These are phyloP conservation scores for Ellobium chinense DNA, from an alignment of 2,888 invertebrate species.

Conservation along the genomic window DNA sequence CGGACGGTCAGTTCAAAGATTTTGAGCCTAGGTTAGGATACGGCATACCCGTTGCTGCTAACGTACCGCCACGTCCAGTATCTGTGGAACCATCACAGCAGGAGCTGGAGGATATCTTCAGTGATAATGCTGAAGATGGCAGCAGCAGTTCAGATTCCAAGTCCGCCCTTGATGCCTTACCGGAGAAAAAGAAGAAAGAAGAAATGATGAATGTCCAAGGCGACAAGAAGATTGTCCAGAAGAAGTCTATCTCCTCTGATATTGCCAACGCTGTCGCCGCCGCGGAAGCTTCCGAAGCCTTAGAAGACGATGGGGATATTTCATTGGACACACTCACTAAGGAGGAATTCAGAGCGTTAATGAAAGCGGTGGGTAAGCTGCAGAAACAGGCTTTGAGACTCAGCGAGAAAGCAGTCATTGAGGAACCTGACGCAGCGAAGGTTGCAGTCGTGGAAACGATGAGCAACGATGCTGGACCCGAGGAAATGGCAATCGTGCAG, in stretches of 20 bases:
- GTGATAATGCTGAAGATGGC: constrained; percentile 1
- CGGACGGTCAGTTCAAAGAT: not conserved
- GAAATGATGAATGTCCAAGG: constrained; percentile 1
- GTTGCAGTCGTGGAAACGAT: not conserved
- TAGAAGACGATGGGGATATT: not conserved
- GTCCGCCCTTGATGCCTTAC: not conserved
- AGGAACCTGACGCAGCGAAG: not conserved
- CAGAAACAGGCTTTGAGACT: constrained; percentile 39
- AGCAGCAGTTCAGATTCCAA: not conserved
- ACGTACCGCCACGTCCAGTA: not conserved
- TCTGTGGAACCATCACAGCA: constrained; percentile 36
- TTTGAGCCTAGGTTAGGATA: not conserved
- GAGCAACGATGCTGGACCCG: not conserved
- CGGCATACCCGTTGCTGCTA: no score
- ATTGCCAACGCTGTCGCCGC: not conserved
- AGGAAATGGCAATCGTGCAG: constrained; percentile 2
- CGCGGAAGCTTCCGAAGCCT: not conserved
- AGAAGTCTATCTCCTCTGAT: not conserved
- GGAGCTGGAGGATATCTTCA: constrained; percentile 49
- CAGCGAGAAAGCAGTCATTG: not conserved
- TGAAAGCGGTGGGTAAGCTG: constrained; percentile 50
- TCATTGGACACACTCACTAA: constrained; percentile 43
- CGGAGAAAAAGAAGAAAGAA: constrained; percentile 38
- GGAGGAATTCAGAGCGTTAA: constrained; percentile 50
- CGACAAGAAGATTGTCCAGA: constrained; percentile 14